Base-by-base conservation (phyloP, 2,888 invertebrate species). In the Spilarctia lutea region DNA sequence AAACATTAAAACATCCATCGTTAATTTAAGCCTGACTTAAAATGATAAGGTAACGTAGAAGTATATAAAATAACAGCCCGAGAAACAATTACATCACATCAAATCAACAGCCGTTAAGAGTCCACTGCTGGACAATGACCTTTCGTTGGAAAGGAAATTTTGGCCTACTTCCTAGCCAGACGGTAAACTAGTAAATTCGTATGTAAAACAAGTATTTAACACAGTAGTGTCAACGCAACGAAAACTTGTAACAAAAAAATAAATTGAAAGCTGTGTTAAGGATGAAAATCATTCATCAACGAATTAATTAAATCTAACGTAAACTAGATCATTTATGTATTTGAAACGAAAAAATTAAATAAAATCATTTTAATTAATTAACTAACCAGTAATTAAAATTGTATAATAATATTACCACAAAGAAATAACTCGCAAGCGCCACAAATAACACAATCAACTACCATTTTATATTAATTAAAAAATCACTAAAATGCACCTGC, bases 361-460 rank as follows among this genome's bases (percentile, higher is more conserved):
- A 30, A 30, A 16, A 6, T 60, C 13, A 60, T 27, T 27, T 6
- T 27, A 60, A 11, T 13, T 65, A 20, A 2, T 3, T 66, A 39
- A 66, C n/a, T 33, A n/a, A 35, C 1, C n/a, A 24, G 11, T 39
- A 10, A 63, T 24, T 24, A 42, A 10, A 63, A 27, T 30, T 30
- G 0, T 4, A 63, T 42, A 48, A 48, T 10, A 65, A 35, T 16
- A n/a, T 65, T 72, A 75, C 75, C 75, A 68, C 70, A 75, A 45
- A 68, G 30, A 20, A 65, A 66, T 48, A 75, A 52, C 20, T 24
- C 39, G 45, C 70, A 27, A n/a, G 69, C 72, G 20, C 73, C 72
- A 27, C 73, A 73, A n/a, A 75, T 73, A 27, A 75, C 67, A 73
- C 73, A 73, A 52, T 75, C 75, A 20, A 70, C 20, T 33, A 75